A percentile compares a stretch with the other conserved stretches of the same genome.
These are phyloP conservation scores for Callyntrura guangdongensis DNA, from an alignment of 2,888 invertebrate genomes.

Conservation along the genomic window DNA sequence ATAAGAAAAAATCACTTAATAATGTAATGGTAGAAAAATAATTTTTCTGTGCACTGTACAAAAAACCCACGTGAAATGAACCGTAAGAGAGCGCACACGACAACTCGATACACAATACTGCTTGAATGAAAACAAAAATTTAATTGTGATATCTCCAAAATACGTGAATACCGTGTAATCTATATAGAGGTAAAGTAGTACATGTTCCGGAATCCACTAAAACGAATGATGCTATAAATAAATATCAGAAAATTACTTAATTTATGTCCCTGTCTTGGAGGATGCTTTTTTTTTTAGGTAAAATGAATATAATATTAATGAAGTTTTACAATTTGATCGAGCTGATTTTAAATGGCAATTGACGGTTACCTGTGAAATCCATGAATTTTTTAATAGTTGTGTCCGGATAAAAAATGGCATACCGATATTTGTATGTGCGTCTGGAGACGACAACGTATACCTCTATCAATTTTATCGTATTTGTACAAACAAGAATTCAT, in stretches of 20 bases:
- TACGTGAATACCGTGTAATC: conserved; percentile 8
- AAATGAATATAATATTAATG: not conserved
- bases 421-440: not conserved
- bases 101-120: not conserved
- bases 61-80: not conserved
- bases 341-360: conserved; percentile 24
- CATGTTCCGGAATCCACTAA: not conserved
- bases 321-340: conserved; percentile 3
- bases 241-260: not conserved
- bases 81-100: not conserved
- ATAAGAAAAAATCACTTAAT: too few species aligned
- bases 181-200: not conserved
- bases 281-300: too few species aligned
- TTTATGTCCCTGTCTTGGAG: not conserved
- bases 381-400: not conserved
- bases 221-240: not conserved
- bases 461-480: not conserved
- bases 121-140: not conserved
- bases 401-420: not conserved
- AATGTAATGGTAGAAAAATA: not conserved
- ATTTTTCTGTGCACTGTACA: conserved; percentile 15
- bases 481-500: conserved; percentile 1
- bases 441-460: not conserved
- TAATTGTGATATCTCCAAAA: conserved; percentile 37
- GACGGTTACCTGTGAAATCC: conserved; percentile 27